Evolutionary conservation across 2,888 invertebrate species (phyloP).

Genomic region (Tenthredo amoena): DNA sequence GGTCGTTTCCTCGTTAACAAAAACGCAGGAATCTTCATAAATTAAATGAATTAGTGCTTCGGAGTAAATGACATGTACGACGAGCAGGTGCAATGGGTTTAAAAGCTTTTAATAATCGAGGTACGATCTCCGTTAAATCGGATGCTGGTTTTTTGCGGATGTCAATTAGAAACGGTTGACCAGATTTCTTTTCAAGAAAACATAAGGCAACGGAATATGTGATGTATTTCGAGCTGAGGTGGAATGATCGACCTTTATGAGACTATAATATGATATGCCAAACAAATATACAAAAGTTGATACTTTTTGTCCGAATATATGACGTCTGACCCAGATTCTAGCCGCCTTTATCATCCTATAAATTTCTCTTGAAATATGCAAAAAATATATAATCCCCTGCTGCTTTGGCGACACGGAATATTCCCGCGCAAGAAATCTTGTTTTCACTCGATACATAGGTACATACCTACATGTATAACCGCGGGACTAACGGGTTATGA

Average conservation of each 20-base stretch:
- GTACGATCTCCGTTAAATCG: not conserved
- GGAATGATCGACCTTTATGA: not conserved
- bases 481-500: not conserved
- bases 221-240: not conserved
- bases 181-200: not conserved
- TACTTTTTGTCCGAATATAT: not conserved
- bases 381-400: not conserved
- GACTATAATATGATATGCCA: not conserved
- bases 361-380: not conserved
- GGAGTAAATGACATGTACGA: conserved; percentile 15
- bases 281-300: not conserved
- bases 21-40: not conserved
- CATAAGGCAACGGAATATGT: not conserved
- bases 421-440: not conserved
- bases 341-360: not conserved
- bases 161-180: not conserved
- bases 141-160: not conserved
- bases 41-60: conserved; percentile 3
- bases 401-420: not conserved
- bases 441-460: not conserved
- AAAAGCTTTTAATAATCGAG: not conserved
- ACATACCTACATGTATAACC: not conserved
- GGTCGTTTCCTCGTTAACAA: not conserved
- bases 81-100: not conserved
- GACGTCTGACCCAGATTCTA: not conserved